These are phyloP conservation scores for Stictonetta naevosa DNA, from an alignment of 2,113 vertebrate genomes.

Conservation along the genomic window DNA sequence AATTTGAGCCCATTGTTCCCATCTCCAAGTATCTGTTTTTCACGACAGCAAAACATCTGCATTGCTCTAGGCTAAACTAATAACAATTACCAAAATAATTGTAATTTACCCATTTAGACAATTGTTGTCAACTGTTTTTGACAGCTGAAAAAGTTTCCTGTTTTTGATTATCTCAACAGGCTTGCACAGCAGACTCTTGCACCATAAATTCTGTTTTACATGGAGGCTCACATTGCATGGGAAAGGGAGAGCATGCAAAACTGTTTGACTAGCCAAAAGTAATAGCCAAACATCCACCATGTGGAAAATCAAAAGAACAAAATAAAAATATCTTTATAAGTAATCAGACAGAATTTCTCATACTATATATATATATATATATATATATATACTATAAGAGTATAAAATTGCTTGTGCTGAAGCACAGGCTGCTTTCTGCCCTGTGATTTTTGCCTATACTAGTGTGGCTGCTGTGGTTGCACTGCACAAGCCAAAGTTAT, in stretches of 20 bases:
- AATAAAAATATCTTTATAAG: background rate
- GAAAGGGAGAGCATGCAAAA: background rate
- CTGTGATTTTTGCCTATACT: background rate
- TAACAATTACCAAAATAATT: background rate
- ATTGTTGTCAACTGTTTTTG: background rate
- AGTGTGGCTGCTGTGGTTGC: background rate
- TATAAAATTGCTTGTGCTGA: background rate
- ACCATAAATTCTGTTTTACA: background rate
- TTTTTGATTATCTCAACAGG: background rate
- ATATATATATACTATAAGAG: background rate
- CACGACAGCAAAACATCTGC: background rate
- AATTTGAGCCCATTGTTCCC: background rate
- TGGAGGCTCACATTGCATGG: background rate
- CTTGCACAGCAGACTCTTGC: background rate
- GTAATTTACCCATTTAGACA: conserved; percentile 19
- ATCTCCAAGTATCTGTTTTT: background rate
- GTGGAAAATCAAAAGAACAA: background rate
- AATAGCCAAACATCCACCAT: background rate
- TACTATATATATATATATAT: no score
- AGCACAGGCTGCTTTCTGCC: background rate
- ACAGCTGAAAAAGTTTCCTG: background rate
- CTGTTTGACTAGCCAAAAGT: background rate
- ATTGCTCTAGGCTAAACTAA: background rate
- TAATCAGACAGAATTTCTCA: background rate
- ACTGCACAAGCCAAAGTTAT: background rate